A percentile compares a stretch with the other conserved stretches of the same genome.
phyloP scores from a whole-genome alignment of 1,140 invertebrate genomes.

The Stegodyphus dumicola region DNA sequence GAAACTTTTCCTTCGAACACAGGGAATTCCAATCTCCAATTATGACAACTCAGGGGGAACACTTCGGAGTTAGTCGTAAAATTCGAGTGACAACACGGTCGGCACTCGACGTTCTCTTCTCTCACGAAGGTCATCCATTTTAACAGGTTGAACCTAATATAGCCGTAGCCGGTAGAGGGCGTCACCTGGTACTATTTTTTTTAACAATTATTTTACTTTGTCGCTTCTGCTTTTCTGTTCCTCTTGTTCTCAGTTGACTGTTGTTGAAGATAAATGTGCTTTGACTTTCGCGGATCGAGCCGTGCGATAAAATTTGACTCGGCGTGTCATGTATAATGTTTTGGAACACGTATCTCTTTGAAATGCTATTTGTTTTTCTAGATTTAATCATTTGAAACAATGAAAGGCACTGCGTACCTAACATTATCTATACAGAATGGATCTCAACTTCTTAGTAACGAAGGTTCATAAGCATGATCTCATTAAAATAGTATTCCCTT shows the following conservation, averaged over 20 bases:
- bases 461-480: too few relatives aligned
- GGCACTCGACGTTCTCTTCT: background rate
- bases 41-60: constrained; percentile 15
- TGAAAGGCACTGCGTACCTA: too few relatives aligned
- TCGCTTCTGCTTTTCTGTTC: constrained; percentile 18
- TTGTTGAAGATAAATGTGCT: constrained; percentile 3
- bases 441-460: too few relatives aligned
- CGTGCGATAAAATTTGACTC: constrained; percentile 5
- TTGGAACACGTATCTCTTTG: background rate
- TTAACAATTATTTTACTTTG: background rate
- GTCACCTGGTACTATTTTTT: background rate
- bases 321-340: constrained; percentile 1
- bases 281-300: background rate
- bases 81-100: constrained; percentile 32
- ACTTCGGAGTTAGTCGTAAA: constrained; percentile 18
- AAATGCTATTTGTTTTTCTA: too few relatives aligned
- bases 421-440: too few relatives aligned
- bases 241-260: background rate
- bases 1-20: background rate
- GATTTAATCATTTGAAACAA: too few relatives aligned
- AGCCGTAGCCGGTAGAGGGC: constrained; percentile 45
- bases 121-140: constrained; percentile 50
- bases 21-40: background rate
- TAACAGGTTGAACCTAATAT: constrained; percentile 55
- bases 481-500: too few relatives aligned